Conservation (phyloP, 92 coral and sea anemone species). For the Epizoanthus stellaris region DNA sequence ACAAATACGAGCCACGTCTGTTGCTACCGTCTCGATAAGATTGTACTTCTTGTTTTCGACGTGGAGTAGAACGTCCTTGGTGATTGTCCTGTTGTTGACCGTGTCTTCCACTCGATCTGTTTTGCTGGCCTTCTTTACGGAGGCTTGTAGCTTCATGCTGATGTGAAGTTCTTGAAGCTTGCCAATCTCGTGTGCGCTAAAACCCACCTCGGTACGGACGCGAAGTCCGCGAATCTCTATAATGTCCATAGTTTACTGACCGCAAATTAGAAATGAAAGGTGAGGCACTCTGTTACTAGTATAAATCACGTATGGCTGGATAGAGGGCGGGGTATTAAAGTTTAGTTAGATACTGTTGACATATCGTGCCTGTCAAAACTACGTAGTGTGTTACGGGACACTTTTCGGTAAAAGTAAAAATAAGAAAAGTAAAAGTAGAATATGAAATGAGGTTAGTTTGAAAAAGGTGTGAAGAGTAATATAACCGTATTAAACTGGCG, state of each 20-base stretch:
- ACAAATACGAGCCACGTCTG: conserved; percentile 79
- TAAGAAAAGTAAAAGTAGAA: too few relatives aligned
- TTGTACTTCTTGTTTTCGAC: conserved; percentile 74
- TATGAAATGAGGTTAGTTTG: too few relatives aligned
- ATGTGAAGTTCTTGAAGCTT: conserved; percentile 70
- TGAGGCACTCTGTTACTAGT: too few relatives aligned
- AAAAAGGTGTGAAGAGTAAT: too few relatives aligned
- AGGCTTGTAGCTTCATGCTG: conserved; percentile 41
- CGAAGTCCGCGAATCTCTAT: conserved; percentile 61
- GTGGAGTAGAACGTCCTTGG: conserved; percentile 64
- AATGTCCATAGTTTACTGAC: conserved; percentile 52
- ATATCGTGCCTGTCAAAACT: too few relatives aligned
- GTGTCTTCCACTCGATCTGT: conserved; percentile 67
- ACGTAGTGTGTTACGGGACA: too few relatives aligned
- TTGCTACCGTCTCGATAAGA: conserved; percentile 75
- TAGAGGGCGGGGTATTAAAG: too few relatives aligned
- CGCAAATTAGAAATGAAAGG: too few relatives aligned
- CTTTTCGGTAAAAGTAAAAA: too few relatives aligned
- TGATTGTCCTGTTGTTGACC: conserved; percentile 54
- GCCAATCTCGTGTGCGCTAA: conserved; percentile 64
- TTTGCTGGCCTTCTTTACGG: conserved; percentile 60
- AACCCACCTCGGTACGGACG: conserved; percentile 71
- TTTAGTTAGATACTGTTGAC: too few relatives aligned
- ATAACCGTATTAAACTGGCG: too few relatives aligned
- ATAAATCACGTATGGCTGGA: too few relatives aligned